Percentiles rank a stretch among this genome's conserved stretches.
These are phyloP conservation scores for Stegodyphus mimosarum DNA, from an alignment of 1,140 invertebrate genomes.

Conservation along the genomic window DNA sequence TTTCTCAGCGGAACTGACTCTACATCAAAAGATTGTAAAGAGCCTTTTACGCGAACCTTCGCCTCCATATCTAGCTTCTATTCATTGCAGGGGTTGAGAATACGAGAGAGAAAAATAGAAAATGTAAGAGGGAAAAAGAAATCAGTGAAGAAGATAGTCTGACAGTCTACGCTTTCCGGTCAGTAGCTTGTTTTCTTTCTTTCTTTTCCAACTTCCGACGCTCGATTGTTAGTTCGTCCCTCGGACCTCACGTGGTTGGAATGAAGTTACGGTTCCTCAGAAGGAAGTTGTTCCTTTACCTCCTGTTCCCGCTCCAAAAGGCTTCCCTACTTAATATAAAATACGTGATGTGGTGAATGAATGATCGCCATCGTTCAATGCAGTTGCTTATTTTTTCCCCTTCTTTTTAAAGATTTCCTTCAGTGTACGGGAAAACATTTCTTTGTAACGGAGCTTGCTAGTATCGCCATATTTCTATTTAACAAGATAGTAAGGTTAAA, in stretches of 20 bases:
- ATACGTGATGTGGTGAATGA: slow-evolving; percentile 11
- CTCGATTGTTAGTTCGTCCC: slow-evolving; percentile 20
- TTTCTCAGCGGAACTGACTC: too few species aligned
- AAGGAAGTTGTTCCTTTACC: background rate
- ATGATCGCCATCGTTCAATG: background rate
- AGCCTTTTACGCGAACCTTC: too few species aligned
- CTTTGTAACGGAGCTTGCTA: too few species aligned
- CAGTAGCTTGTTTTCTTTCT: slow-evolving; percentile 9
- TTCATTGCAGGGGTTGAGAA: too few species aligned
- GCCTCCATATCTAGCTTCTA: too few species aligned
- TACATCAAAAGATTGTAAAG: too few species aligned
- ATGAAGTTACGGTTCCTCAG: slow-evolving; percentile 15
- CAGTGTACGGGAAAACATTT: too few species aligned
- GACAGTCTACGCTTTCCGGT: background rate
- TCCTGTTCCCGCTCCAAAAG: background rate
- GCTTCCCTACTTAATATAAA: slow-evolving; percentile 12
- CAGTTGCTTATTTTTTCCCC: background rate
- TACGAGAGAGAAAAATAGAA: too few species aligned
- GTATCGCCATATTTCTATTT: too few species aligned
- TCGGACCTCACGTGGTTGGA: slow-evolving; percentile 15
- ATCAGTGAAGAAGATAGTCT: too few species aligned
- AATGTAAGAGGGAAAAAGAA: too few species aligned
- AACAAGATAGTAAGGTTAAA: too few species aligned
- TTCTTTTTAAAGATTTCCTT: background rate
- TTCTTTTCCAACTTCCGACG: slow-evolving; percentile 15